A percentile compares a stretch with the other conserved stretches of the same genome.
Evolutionary conservation across 1,140 invertebrate genomes (phyloP).

Genomic region (Cryptotermes secundus): DNA sequence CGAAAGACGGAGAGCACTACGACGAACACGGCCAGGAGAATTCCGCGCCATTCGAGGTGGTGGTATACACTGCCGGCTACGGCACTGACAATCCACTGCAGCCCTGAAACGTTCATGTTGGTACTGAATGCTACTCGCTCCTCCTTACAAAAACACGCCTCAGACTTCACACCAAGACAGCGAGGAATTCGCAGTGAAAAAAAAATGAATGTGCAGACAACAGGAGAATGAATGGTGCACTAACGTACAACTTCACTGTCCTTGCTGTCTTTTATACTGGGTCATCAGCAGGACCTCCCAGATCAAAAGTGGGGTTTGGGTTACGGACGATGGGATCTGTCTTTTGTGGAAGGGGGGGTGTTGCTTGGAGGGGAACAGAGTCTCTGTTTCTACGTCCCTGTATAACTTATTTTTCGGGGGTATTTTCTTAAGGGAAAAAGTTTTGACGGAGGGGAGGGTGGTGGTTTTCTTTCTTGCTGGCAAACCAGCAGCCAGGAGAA

Average conservation of each 20-base stretch:
- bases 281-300: slow-evolving; percentile 6
- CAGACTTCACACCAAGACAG: background rate
- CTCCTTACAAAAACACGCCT: background rate
- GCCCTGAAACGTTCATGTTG: background rate
- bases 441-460: background rate
- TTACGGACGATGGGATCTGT: background rate
- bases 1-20: slow-evolving; percentile 52
- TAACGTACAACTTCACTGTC: background rate
- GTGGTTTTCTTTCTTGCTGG: background rate
- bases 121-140: background rate
- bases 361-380: background rate
- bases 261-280: slow-evolving; percentile 27
- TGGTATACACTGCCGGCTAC: no score
- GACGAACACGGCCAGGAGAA: slow-evolving; percentile 54
- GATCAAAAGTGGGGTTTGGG: background rate
- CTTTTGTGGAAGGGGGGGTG: background rate
- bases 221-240: background rate
- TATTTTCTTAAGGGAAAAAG: background rate
- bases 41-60: background rate
- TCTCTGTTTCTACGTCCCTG: background rate
- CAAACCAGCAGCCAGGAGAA: background rate
- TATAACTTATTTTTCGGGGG: background rate
- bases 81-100: background rate
- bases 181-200: background rate
- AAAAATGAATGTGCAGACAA: slow-evolving; percentile 13